Conservation (phyloP, 2,113 vertebrate species). For the Phalacrocorax pelagicus region DNA sequence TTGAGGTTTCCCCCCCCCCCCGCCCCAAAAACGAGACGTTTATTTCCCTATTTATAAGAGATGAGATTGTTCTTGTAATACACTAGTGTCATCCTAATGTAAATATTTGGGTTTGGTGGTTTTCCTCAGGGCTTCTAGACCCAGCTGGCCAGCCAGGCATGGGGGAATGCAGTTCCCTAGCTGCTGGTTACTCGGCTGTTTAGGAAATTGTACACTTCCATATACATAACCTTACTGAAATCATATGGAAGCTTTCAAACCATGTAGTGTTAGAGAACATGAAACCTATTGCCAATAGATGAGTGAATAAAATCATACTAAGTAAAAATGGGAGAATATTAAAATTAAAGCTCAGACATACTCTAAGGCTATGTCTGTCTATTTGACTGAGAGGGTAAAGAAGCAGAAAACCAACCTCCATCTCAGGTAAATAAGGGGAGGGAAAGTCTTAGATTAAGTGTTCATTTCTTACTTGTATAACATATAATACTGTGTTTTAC, state of each 20-base stretch:
- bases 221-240: not conserved
- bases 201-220: not conserved
- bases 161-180: not conserved
- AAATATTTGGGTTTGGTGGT: not conserved
- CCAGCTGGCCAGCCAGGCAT: accelerated
- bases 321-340: not conserved
- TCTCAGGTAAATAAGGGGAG: not conserved
- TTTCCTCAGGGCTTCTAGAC: not conserved
- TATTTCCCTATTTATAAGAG: not conserved
- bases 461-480: not conserved
- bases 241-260: not conserved
- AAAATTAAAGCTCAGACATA: not conserved
- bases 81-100: not conserved
- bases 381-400: not conserved
- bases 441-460: not conserved
- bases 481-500: not conserved
- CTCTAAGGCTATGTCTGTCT: not conserved
- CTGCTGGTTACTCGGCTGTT: not conserved
- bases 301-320: not conserved
- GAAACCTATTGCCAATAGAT: not conserved
- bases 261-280: not conserved
- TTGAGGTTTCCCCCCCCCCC: accelerated
- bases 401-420: not conserved
- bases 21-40: not conserved
- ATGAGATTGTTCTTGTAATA: not conserved